Base-by-base conservation (phyloP, 2,797 vertebrate genomes). In the Dallia pectoralis region DNA sequence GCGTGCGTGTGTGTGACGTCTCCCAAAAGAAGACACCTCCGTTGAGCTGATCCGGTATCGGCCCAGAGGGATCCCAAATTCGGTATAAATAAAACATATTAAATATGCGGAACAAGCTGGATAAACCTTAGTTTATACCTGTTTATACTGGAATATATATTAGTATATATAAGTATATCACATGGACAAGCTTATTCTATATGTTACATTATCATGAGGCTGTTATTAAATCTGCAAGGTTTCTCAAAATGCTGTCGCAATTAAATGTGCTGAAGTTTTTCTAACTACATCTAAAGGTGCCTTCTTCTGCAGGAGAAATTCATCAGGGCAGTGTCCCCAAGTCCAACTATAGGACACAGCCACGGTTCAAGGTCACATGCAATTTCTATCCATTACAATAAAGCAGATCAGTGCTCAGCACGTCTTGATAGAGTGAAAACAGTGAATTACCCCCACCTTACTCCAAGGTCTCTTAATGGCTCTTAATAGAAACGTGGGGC, bases 1-100 rank as follows among this genome's bases (percentile, higher is more conserved):
- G n/a, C n/a, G n/a, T n/a, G n/a, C n/a, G n/a, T n/a, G n/a, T n/a
- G 59, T 70, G 47, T 59, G 77, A 79, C 78, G 72, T 66, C 1
- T n/a, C 32, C 47, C 48, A 53, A 70, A 71, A 66, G 44, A 11
- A 63, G 67, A 53, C 80, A 70, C 32, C 32, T 22, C 32, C 32
- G 64, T 66, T 40, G 32, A 33, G 33, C 30, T n/a, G 64, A 40
- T 66, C 11, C 30, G 30, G 19, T n/a, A n/a, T 40, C n/a, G 33
- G 32, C 53, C 30, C 40, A 40, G 19, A 40, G 69, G 66, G 72
- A 71, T 70, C 63, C 53, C 9, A 33, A 25, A 51, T 44, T 72
- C 30, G 29, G 27, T 63, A 29, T 64, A 25, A 22, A 40, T 16
- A 29, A 49, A 44, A 36, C 7, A 6, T 49, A 51, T 30, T 48